Evolutionary conservation across 2,888 invertebrate genomes (phyloP), one percentile per base, ranked within the genome.

Genomic region (Lypha dubia): DNA sequence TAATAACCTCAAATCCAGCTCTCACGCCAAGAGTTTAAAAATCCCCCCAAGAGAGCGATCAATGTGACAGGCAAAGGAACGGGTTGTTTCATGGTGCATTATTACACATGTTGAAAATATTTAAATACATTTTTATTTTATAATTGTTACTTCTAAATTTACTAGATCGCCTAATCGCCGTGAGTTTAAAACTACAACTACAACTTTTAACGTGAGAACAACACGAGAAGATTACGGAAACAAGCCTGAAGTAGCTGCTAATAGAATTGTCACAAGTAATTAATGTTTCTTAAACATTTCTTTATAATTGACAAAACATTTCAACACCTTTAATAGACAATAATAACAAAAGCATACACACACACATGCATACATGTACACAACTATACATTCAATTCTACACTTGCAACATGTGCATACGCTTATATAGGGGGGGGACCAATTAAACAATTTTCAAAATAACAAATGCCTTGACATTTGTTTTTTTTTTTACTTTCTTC

Each of bases 281-380:
- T 65, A 9, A 1, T 17, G 3, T 15, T 24, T 38, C 38, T 8
- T 3, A 46, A 44, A 41, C 28, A 20, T 41, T 56, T 24, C 13
- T 58, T 17, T 44, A 5, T 62, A 74, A 62, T 15, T 51, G 56
- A 56, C 63, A 65, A 58, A 58, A 46, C 32, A 38, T 32, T 67
- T 76, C 58, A 38, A 76, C 76, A 76, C 76, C 76, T 76, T 65
- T 24, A 46, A 49, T 15, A 49, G 41, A 20, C 32, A 67, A 22
- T 46, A 49, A 73, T 17, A 49, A 49, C 5, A 46, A 67, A 41
- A 46, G 46, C 32, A 41, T 17, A 28, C 32, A 32, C n/a, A n/a
- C n/a, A n/a, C 28, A 38, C 17, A 24, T n/a, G 9, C 38, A 38
- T 5, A 35, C 22, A 51, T n/a, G n/a, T n/a, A n/a, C n/a, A n/a